Conservation (phyloP, 2,888 invertebrate genomes). For the Cataglyphis rosenhaueri region DNA sequence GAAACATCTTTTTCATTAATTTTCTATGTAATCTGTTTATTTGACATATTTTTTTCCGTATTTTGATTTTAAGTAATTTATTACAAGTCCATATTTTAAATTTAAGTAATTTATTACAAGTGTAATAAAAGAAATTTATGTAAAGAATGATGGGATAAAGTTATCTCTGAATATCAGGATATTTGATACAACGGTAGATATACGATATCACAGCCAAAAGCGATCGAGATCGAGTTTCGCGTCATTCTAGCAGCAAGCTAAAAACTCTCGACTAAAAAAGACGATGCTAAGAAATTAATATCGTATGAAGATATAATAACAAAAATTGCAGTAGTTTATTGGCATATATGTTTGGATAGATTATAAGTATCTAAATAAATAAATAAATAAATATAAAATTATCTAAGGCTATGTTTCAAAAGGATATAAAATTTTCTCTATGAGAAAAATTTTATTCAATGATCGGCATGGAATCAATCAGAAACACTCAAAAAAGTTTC, state of each 20-base stretch:
- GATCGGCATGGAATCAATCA: too few species aligned
- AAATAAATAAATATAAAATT: not conserved
- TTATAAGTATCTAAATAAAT: not conserved
- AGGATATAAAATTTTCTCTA: too few species aligned
- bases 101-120: not conserved
- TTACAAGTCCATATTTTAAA: not conserved
- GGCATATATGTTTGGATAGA: not conserved
- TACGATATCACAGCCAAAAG: not conserved
- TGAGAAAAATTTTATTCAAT: too few species aligned
- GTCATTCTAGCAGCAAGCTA: not conserved
- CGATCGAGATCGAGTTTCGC: conserved; percentile 43
- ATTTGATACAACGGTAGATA: conserved; percentile 33
- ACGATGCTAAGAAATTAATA: not conserved
- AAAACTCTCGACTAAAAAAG: conserved; percentile 18
- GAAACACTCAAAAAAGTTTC: too few species aligned
- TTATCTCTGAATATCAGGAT: conserved; percentile 40
- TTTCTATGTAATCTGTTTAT: not conserved
- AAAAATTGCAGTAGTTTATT: conserved; percentile 14
- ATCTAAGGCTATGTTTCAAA: not conserved
- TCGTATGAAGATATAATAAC: not conserved
- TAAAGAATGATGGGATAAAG: not conserved
- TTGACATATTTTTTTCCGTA: not conserved
- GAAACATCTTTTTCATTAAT: not conserved
- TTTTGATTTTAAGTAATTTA: not conserved
- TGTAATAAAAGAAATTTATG: not conserved